A percentile compares a stretch with the other conserved stretches of the same genome.
These are phyloP conservation scores for Macaria notata DNA, from an alignment of 2,888 invertebrate species.

Conservation along the genomic window DNA sequence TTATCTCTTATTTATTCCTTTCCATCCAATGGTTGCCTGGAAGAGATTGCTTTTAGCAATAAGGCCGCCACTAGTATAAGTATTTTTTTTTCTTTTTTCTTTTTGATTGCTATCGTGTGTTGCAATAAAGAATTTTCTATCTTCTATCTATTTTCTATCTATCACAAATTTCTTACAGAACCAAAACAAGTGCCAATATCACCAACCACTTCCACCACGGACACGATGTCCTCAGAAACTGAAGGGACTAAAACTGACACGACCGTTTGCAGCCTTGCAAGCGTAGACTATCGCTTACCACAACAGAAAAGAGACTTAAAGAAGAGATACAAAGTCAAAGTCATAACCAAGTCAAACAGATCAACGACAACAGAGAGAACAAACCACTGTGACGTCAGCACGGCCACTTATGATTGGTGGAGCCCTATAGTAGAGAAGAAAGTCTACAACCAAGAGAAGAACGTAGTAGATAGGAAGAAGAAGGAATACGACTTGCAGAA, in stretches of 20 bases:
- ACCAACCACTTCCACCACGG: constrained; percentile 2
- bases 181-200: too few relatives aligned
- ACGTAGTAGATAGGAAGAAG: constrained; percentile 11
- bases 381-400: constrained; percentile 47
- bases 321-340: constrained; percentile 21
- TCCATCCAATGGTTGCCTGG: too few relatives aligned
- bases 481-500: neutral
- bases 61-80: too few relatives aligned
- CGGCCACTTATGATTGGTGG: constrained; percentile 62
- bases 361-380: constrained; percentile 45
- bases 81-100: too few relatives aligned
- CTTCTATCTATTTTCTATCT: too few relatives aligned
- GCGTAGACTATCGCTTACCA: constrained; percentile 31
- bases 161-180: too few relatives aligned
- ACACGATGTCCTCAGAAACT: constrained; percentile 22
- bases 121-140: too few relatives aligned
- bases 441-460: constrained; percentile 20
- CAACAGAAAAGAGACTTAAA: constrained; percentile 10
- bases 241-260: constrained; percentile 41
- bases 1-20: too few relatives aligned
- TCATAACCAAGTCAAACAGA: constrained; percentile 46
- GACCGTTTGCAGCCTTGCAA: constrained; percentile 45
- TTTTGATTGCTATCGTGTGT: too few relatives aligned
- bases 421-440: constrained; percentile 58
- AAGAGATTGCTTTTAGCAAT: too few relatives aligned